These are phyloP conservation scores for Sylvietta virens DNA, from an alignment of 2,113 vertebrate genomes.

Conservation along the genomic window DNA sequence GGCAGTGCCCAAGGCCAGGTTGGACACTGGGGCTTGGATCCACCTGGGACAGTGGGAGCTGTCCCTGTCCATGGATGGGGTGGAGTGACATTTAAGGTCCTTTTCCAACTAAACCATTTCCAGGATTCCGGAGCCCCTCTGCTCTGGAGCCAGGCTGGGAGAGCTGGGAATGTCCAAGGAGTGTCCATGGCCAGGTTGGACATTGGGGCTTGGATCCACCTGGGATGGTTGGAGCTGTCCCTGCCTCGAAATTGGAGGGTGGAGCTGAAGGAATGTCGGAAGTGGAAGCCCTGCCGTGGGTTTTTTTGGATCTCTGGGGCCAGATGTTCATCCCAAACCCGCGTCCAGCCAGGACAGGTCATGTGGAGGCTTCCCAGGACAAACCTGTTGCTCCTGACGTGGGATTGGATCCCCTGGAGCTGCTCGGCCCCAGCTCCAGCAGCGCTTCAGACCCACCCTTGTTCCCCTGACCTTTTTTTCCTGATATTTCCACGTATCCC, in stretches of 20 bases:
- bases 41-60: fast-evolving
- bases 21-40: too few species aligned
- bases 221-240: fast-evolving
- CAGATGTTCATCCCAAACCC: background rate
- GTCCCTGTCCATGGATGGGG: too few species aligned
- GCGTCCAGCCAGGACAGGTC: background rate
- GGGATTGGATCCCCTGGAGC: background rate
- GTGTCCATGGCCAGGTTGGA: background rate
- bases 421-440: background rate
- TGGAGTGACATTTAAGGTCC: too few species aligned
- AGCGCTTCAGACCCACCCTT: background rate
- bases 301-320: background rate
- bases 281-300: background rate
- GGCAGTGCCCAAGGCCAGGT: fast-evolving
- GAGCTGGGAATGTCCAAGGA: too few species aligned
- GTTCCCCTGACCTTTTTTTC: background rate
- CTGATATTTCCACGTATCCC: background rate
- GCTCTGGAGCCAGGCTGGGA: too few species aligned
- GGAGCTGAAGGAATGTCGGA: background rate
- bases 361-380: background rate
- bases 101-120: too few species aligned
- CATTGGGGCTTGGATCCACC: background rate
- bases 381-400: background rate
- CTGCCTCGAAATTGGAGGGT: background rate
- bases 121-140: too few species aligned